Evolutionary conservation across 2,888 invertebrate species (phyloP), one percentile per base, ranked within the genome.

Genomic region (Scaptomyza reducta): DNA sequence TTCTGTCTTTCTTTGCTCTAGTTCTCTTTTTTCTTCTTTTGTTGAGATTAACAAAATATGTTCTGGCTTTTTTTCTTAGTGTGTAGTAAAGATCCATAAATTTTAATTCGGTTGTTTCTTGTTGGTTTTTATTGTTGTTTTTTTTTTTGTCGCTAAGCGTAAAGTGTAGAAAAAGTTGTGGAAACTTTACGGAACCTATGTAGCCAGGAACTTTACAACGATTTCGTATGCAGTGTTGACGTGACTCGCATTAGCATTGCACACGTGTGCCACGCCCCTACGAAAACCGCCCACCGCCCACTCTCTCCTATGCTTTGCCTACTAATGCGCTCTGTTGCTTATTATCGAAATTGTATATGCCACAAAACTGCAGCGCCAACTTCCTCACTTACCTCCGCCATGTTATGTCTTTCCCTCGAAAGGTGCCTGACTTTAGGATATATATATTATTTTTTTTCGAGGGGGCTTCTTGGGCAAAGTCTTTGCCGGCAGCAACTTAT

Each of bases 341-440:
- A 84, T 84, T 84, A 87, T 79, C 87, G 79, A 84, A 84, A 87
- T 84, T 87, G 85, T 85, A 87, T 84, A 82, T 83, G 80, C 82
- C 82, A 74, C 71, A 83, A 70, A 75, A 67, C 70, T 63, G 70
- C 73, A 69, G 73, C 74, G 64, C 41, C 66, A 78, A 82, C 86
- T 83, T 82, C 74, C 86, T 70, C 66, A 41, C 49, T 56, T 29
- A 22, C n/a, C 40, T 10, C 40, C 9, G 10, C 16, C 16, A n/a
- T n/a, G n/a, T 35, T n/a, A 16, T 40, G 13, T 40, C 16, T 4
- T 41, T 1, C 1, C 38, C 7, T 29, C 14, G 14, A 38, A 35
- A 13, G 14, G 14, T 22, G n/a, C 13, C 22, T 27, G 40, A 45
- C 53, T 25, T 55, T 29, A 14, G 14, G 0, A 16, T 11, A 10